Base-by-base conservation (phyloP, 2,113 vertebrate species). In the Odocoileus virginianus region DNA sequence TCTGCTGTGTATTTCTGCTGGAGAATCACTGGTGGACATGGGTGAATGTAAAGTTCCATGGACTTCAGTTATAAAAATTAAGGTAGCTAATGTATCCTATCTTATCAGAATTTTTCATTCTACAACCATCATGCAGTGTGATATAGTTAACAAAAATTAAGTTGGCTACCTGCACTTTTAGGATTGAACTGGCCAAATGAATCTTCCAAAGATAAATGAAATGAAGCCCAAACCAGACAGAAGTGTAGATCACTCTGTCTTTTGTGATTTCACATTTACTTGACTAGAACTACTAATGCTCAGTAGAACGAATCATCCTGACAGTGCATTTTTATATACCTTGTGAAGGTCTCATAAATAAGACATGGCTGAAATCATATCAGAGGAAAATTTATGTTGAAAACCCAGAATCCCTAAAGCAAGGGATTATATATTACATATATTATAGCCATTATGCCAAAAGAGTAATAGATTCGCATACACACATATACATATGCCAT, bases 251-350 rank as follows among this genome's bases (percentile, higher is more conserved):
- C 92, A 94, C 54, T 90, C n/a, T 96, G 50, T 60, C 94, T 96
- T 76, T 93, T 90, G 36, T 54, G 89, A 97, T 92, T 96, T 97
- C 16, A 83, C 40, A 94, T 96, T 30, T 57, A 97, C 92, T 89
- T 97, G 96, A 94, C 97, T 97, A 97, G 5, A 92, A 85, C 58
- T 95, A 67, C 12, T 92, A 58, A 84, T 96, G 16, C 58, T 97
- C 57, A 95, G 93, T 92, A 97, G 94, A 97, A 95, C 1, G 67
- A 96, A 94, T 97, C 58, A 98, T 98, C 45, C 43, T n/a, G 33
- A 91, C 36, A 97, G 60, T 82, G 25, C 76, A 97, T 97, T 98
- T 96, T 97, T 82, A 93, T 45, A 89, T 36, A 97, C 25, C 9
- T n/a, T 27, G 19, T 87, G 71, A 97, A 97, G 45, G 16, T 89